Percentiles rank a stretch among this genome's conserved stretches.
These are phyloP conservation scores for Phenganax marumi DNA, from an alignment of 92 coral and sea anemone species.

Conservation along the genomic window DNA sequence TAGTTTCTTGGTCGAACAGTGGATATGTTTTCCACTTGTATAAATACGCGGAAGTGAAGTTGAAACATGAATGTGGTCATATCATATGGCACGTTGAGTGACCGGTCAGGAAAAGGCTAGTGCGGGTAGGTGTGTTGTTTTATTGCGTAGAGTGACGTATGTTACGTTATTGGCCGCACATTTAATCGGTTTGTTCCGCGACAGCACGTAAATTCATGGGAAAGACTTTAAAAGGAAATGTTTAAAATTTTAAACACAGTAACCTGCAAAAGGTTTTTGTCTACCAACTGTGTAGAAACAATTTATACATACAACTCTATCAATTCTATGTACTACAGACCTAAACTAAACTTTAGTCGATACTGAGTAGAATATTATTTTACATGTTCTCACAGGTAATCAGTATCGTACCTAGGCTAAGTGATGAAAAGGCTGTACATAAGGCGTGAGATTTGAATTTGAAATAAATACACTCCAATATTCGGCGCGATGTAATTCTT, in stretches of 20 bases:
- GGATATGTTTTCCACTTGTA: not conserved
- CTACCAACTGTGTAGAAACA: too few relatives aligned
- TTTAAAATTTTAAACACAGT: not conserved
- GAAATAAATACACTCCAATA: too few relatives aligned
- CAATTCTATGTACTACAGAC: too few relatives aligned
- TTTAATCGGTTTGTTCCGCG: not conserved
- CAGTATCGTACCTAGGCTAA: too few relatives aligned
- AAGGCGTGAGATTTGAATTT: too few relatives aligned
- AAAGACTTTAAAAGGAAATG: not conserved
- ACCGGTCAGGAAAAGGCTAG: constrained; percentile 5
- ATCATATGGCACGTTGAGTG: not conserved
- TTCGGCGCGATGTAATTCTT: too few relatives aligned
- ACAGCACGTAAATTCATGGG: not conserved
- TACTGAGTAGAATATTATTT: too few relatives aligned
- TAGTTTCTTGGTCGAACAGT: not conserved
- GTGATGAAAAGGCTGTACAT: too few relatives aligned
- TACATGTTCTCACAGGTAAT: too few relatives aligned
- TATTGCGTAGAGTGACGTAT: not conserved
- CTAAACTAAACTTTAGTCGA: too few relatives aligned
- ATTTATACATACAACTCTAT: too few relatives aligned
- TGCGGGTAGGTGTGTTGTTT: not conserved
- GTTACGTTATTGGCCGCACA: not conserved
- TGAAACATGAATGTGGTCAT: too few relatives aligned
- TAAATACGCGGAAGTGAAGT: not conserved
- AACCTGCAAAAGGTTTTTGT: not conserved